Evolutionary conservation across 2,888 invertebrate genomes (phyloP).

Genomic region (Chesias legatella): DNA sequence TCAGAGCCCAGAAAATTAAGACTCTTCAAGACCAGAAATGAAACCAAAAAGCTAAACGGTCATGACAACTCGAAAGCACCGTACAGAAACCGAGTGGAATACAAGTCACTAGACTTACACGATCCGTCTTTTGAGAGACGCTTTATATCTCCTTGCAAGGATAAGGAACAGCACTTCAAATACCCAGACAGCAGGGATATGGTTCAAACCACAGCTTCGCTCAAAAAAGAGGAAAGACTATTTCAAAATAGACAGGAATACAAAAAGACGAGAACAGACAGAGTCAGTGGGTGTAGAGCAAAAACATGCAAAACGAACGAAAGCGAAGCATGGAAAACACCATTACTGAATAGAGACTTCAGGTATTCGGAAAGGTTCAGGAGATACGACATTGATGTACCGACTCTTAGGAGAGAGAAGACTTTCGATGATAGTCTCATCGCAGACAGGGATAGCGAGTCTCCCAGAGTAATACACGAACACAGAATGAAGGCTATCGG

Average conservation of each 20-base stretch:
- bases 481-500: conserved; percentile 56
- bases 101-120: conserved; percentile 59
- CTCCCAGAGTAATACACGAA: conserved; percentile 57
- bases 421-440: conserved; percentile 72
- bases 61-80: conserved; percentile 53
- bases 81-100: conserved; percentile 59
- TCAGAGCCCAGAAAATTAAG: conserved; percentile 80
- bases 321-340: conserved; percentile 71
- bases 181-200: conserved; percentile 68
- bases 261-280: conserved; percentile 70
- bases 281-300: conserved; percentile 71
- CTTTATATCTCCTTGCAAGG: conserved; percentile 68
- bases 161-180: conserved; percentile 66
- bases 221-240: conserved; percentile 71
- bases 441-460: conserved; percentile 55
- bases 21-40: conserved; percentile 87
- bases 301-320: conserved; percentile 70
- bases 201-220: conserved; percentile 61
- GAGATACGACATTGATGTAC: conserved; percentile 59
- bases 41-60: conserved; percentile 81
- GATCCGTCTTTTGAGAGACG: conserved; percentile 65
- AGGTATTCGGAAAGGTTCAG: conserved; percentile 74
- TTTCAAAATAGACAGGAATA: conserved; percentile 75
- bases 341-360: conserved; percentile 68
- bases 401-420: conserved; percentile 69